phyloP scores from a whole-genome alignment of 2,113 vertebrate species.

The Taurulus bubalis region DNA sequence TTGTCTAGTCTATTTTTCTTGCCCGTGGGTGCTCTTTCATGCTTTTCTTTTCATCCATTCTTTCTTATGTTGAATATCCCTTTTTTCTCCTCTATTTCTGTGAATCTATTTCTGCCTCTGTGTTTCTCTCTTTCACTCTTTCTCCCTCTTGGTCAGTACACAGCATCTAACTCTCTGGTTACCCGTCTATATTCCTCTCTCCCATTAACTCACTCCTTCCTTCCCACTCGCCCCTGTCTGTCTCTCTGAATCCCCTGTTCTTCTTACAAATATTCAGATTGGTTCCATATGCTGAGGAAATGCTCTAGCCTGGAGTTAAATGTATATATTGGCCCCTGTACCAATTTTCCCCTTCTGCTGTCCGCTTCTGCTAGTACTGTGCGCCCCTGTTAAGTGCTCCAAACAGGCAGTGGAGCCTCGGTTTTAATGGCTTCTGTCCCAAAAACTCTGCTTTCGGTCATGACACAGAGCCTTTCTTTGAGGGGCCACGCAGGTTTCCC shows the following conservation, averaged over 20 bases:
- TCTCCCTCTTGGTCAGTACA: conserved; percentile 55
- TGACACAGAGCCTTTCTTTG: conserved; percentile 58
- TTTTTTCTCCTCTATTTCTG: conserved; percentile 54
- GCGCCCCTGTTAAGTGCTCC: conserved; percentile 66
- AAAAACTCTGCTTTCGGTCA: conserved; percentile 49
- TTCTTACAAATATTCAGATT: conserved; percentile 74
- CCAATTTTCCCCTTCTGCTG: conserved; percentile 62
- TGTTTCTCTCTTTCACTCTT: conserved; percentile 51
- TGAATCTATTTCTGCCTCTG: conserved; percentile 58
- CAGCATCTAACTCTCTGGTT: conserved; percentile 53
- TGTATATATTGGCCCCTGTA: conserved; percentile 80
- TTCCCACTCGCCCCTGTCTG: conserved; percentile 36
- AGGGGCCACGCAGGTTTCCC: conserved; percentile 20
- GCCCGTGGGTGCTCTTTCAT: conserved; percentile 59
- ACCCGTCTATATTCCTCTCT: conserved; percentile 49
- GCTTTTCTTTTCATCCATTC: conserved; percentile 64
- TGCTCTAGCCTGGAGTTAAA: conserved; percentile 69
- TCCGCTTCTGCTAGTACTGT: conserved; percentile 60
- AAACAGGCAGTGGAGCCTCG: conserved; percentile 55
- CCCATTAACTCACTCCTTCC: conserved; percentile 54
- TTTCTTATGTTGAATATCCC: conserved; percentile 56
- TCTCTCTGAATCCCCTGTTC: conserved; percentile 58
- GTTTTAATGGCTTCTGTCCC: conserved; percentile 71
- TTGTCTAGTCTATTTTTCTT: conserved; percentile 27
- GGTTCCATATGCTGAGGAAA: conserved; percentile 82